Conservation (phyloP, 2,888 invertebrate species). For the Amblyjoppa fuscipennis region DNA sequence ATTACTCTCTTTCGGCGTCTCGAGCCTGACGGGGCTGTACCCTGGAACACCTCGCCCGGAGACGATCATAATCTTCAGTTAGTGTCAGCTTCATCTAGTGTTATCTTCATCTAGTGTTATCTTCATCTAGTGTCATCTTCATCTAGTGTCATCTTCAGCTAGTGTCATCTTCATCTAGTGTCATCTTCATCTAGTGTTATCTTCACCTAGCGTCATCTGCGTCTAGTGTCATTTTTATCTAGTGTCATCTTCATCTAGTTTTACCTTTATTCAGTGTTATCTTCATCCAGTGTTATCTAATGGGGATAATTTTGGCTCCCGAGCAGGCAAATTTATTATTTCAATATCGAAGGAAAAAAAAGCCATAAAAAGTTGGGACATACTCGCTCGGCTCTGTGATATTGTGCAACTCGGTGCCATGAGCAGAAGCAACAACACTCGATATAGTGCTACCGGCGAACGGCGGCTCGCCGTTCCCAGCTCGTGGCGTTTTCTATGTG, state of each 20-base stretch:
- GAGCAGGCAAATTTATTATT: background rate
- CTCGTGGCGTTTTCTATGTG: slow-evolving; percentile 40
- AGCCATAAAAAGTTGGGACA: background rate
- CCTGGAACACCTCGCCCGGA: background rate
- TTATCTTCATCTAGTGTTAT: background rate
- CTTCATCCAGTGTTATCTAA: background rate
- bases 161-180: too few relatives aligned
- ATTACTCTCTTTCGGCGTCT: slow-evolving; percentile 21
- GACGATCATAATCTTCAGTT: background rate
- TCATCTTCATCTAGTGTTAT: too few relatives aligned
- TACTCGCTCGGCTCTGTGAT: background rate
- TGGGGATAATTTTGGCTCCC: background rate
- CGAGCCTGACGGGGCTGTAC: background rate
- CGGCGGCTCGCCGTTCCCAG: background rate
- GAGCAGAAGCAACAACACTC: slow-evolving; percentile 27
- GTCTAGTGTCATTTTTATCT: too few relatives aligned
- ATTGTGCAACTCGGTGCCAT: slow-evolving; percentile 60
- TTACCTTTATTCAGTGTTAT: too few relatives aligned
- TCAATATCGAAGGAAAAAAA: background rate
- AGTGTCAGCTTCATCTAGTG: background rate
- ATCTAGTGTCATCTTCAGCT: background rate
- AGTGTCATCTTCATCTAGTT: too few relatives aligned
- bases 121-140: background rate
- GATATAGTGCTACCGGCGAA: slow-evolving; percentile 1
- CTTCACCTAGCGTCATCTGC: too few relatives aligned